A percentile compares a stretch with the other conserved stretches of the same genome.
These are phyloP conservation scores for Psilopogon haemacephalus DNA, from an alignment of 2,113 vertebrate genomes.

Conservation along the genomic window DNA sequence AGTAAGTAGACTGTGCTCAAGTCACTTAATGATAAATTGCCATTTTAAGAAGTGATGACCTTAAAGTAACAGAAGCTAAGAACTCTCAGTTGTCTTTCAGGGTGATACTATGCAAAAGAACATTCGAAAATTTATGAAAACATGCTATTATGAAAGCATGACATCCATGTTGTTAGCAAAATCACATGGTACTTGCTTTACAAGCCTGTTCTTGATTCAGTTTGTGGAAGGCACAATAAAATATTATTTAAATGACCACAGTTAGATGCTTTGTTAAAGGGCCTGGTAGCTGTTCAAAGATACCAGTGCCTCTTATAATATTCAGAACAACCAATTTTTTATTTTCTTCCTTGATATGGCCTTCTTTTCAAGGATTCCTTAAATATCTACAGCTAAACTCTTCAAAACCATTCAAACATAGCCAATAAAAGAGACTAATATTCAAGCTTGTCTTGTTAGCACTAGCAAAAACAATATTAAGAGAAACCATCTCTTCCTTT, in stretches of 20 bases:
- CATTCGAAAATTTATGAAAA: neutral
- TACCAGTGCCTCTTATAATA: neutral
- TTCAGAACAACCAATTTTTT: neutral
- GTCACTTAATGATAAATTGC: neutral
- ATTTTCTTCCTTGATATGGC: neutral
- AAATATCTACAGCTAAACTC: neutral
- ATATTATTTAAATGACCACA: neutral
- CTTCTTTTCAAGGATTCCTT: neutral
- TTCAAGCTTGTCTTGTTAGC: neutral
- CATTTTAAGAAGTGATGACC: neutral
- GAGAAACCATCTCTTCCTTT: neutral
- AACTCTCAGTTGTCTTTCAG: neutral
- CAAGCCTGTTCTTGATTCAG: neutral
- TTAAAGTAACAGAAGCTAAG: neutral
- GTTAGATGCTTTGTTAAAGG: neutral
- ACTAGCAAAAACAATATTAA: neutral
- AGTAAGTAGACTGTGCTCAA: neutral
- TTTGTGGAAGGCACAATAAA: neutral
- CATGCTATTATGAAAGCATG: neutral
- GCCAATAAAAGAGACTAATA: neutral
- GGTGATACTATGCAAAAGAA: neutral
- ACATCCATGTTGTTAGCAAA: neutral
- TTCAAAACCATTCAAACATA: neutral
- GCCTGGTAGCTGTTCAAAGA: neutral
- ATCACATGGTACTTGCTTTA: neutral